Percentiles rank a stretch among this genome's conserved stretches.
Conservation (phyloP, 2,113 vertebrate species). For the Rhegmatorhina hoffmannsi region DNA sequence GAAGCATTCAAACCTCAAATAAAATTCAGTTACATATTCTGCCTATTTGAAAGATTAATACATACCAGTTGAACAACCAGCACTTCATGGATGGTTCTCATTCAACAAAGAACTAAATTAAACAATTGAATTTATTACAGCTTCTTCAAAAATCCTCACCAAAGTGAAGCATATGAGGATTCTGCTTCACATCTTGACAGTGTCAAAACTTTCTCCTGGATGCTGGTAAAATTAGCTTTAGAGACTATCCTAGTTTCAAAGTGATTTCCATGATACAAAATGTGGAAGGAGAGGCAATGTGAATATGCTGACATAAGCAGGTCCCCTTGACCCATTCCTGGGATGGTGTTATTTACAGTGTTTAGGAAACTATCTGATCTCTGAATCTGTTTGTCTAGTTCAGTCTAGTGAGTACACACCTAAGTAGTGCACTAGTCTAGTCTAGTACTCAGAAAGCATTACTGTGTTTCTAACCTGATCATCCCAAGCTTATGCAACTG, state of each 20-base stretch:
- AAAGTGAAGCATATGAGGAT: background rate
- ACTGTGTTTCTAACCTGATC: background rate
- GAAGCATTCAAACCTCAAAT: background rate
- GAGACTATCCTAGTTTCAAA: background rate
- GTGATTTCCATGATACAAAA: background rate
- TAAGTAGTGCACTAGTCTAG: background rate
- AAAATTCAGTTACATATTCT: background rate
- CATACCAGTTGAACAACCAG: background rate
- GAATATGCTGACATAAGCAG: conserved; percentile 50
- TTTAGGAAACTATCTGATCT: conserved; percentile 50
- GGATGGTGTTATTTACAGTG: conserved; percentile 11
- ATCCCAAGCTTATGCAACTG: conserved; percentile 51
- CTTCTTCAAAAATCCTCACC: background rate
- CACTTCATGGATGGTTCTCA: background rate
- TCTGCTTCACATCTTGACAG: background rate
- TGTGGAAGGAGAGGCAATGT: background rate
- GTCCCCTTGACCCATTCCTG: conserved; percentile 20
- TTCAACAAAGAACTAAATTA: background rate
- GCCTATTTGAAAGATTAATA: background rate
- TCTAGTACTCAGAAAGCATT: conserved; percentile 27
- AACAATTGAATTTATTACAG: background rate
- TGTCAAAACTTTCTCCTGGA: background rate
- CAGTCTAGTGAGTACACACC: conserved; percentile 42
- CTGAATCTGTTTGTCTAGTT: conserved; percentile 50
- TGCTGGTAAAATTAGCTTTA: background rate